Base-by-base conservation (phyloP, 2,888 invertebrate species). In the Tetramorium bicarinatum region DNA sequence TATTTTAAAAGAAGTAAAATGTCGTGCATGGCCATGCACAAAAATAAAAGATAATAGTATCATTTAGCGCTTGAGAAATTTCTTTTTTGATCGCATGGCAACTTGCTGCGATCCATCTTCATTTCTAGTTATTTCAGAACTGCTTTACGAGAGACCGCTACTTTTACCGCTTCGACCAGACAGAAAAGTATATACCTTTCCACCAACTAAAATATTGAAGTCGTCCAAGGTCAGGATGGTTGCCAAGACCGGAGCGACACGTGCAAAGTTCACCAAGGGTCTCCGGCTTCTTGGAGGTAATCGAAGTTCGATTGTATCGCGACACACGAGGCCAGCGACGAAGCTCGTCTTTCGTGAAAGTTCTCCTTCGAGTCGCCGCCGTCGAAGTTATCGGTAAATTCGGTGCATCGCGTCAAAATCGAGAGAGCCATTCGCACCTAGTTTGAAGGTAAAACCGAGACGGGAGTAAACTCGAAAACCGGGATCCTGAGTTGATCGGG, bases 391-490 rank as follows among this genome's bases (percentile, higher is more conserved):
- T 44, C 41, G n/a, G 18, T 34, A 62, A 79, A 56, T 74, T 77
- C n/a, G 29, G 41, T 54, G 56, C 79, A 81, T 83, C 85, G 79
- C 64, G 62, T 75, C 79, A 72, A 80, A 79, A 64, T 80, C 34
- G 21, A 49, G 66, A 80, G 59, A 76, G 59, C 21, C 59, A 18
- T 38, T 80, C 47, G 59, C 79, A 72, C 72, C 79, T 69, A 69
- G 59, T 72, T 71, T n/a, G 59, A 59, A 4, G 29, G 71, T 47
- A 71, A 79, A 71, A 79, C 44, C 69, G 71, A 66, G 34, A 15
- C 25, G 56, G 71, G 44, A 59, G 72, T 52, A 61, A 80, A 80
- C 79, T 80, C 52, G 44, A 34, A 69, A 71, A 71, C 21, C 38
- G 18, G 21, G 38, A 38, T 18, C 25, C 21, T 21, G 56, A 79